These are phyloP conservation scores for Pangasius krempfi DNA, from an alignment of 2,797 vertebrate species.

Conservation along the genomic window DNA sequence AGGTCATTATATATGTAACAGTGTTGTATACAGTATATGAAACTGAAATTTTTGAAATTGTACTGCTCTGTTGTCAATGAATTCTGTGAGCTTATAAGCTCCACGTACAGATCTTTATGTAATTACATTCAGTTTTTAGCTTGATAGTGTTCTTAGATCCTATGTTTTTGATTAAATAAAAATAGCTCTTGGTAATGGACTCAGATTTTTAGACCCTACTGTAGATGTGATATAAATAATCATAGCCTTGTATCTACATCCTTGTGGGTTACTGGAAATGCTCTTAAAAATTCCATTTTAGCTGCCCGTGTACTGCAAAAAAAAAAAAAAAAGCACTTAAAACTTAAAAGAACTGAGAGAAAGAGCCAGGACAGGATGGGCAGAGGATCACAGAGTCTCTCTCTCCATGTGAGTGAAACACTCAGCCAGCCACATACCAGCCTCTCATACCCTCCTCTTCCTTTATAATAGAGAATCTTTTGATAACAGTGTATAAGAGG, in stretches of 20 bases:
- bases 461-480: background rate
- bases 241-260: background rate
- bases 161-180: background rate
- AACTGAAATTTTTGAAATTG: background rate
- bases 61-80: background rate
- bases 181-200: background rate
- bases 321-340: background rate
- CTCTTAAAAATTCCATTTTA: background rate
- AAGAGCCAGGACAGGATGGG: conserved; percentile 7
- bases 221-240: conserved; percentile 7
- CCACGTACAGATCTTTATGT: background rate
- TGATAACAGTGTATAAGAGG: background rate
- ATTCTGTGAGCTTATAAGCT: background rate
- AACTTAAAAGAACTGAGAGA: conserved; percentile 1
- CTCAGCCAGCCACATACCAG: conserved; percentile 7
- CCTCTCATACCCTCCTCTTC: conserved; percentile 14
- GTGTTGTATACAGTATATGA: background rate
- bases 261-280: conserved; percentile 3
- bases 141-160: background rate
- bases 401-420: background rate
- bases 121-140: background rate
- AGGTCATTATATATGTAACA: background rate
- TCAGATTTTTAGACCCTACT: background rate
- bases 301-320: background rate
- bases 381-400: conserved; percentile 4